Evolutionary conservation across 2,888 invertebrate genomes (phyloP).

Genomic region (Cantharis rufa): DNA sequence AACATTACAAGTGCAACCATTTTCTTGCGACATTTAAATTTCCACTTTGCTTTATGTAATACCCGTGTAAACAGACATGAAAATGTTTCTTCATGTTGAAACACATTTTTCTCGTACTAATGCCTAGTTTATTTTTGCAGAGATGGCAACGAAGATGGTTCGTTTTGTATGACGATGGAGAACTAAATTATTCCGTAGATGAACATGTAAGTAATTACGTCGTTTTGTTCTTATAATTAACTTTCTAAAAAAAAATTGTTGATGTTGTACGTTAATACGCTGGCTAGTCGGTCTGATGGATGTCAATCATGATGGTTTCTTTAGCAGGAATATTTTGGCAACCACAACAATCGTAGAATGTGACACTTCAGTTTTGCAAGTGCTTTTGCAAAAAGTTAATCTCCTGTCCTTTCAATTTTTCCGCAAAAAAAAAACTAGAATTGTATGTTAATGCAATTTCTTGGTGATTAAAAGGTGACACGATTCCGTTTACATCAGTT

Average conservation of each 20-base stretch:
- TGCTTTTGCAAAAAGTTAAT: neutral
- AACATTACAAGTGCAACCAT: slow-evolving; percentile 7
- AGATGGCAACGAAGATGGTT: slow-evolving; percentile 99
- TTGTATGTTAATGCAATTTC: too few species aligned
- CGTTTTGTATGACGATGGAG: slow-evolving; percentile 96
- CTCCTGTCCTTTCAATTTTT: neutral
- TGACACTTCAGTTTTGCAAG: neutral
- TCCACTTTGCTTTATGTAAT: neutral
- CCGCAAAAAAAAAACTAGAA: neutral
- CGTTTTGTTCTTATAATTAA: neutral
- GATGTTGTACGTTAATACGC: neutral
- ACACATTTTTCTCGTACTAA: neutral
- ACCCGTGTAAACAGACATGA: neutral
- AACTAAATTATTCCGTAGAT: slow-evolving; percentile 95
- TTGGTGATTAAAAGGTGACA: neutral
- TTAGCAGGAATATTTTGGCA: neutral
- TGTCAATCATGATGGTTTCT: neutral
- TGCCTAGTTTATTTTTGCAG: slow-evolving; percentile 64
- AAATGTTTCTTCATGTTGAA: neutral
- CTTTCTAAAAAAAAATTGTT: neutral
- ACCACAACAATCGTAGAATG: neutral
- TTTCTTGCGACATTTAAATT: neutral
- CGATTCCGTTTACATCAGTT: neutral
- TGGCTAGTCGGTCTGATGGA: neutral
- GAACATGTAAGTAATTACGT: slow-evolving; percentile 83